Conservation (phyloP, 2,113 vertebrate genomes). For the Cyprinus carpio region DNA sequence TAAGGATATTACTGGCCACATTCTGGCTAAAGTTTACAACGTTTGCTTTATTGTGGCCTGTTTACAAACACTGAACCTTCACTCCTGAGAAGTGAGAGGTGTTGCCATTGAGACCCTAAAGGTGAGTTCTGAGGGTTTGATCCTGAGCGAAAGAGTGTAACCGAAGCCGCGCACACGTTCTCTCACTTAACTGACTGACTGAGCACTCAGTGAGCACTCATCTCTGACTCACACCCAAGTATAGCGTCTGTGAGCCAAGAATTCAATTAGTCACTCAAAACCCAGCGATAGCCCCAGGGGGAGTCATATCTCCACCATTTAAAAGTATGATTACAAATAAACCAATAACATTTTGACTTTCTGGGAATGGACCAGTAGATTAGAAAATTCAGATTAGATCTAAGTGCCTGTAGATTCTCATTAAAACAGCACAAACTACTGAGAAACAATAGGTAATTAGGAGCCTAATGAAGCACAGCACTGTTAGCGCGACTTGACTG, state of each 20-base stretch:
- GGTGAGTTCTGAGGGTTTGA: conserved; percentile 62
- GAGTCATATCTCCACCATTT: conserved; percentile 77
- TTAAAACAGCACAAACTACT: conserved; percentile 99
- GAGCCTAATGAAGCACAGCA: conserved; percentile 97
- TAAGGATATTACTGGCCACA: neutral
- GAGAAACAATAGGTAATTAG: conserved; percentile 99
- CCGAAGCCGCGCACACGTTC: conserved; percentile 59
- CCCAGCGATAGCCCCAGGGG: conserved; percentile 69
- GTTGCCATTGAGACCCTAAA: conserved; percentile 70
- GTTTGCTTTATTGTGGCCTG: neutral
- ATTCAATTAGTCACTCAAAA: conserved; percentile 78
- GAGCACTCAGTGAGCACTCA: conserved; percentile 37
- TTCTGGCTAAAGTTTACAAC: neutral
- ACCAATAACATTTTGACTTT: conserved; percentile 83
- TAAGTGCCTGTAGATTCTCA: conserved; percentile 89
- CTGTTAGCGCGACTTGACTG: conserved; percentile 90
- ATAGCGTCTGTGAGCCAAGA: conserved; percentile 58
- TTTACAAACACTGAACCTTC: neutral
- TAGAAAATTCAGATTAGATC: conserved; percentile 82
- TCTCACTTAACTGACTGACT: conserved; percentile 62
- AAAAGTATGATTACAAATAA: conserved; percentile 84
- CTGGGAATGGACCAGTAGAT: conserved; percentile 81
- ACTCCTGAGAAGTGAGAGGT: conserved; percentile 49
- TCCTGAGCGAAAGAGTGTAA: conserved; percentile 62
- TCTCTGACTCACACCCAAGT: conserved; percentile 38